Evolutionary conservation across 2,797 vertebrate species (phyloP).

Genomic region (Lithobates sylvaticus): DNA sequence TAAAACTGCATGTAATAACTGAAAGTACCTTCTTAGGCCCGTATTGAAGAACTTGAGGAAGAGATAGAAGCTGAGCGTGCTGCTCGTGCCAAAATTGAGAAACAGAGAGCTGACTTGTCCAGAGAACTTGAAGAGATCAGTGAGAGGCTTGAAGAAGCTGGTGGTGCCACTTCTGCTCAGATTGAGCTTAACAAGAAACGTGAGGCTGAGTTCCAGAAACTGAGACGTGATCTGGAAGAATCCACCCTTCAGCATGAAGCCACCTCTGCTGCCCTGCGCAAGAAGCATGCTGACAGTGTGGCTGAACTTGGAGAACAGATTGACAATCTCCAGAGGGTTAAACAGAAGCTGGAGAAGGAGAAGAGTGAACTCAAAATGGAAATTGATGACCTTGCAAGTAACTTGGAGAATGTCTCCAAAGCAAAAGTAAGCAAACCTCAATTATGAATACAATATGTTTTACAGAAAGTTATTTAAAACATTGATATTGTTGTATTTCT

Average conservation of each 20-base stretch:
- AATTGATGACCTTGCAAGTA: slow-evolving; percentile 76
- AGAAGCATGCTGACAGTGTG: slow-evolving; percentile 80
- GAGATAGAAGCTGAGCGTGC: slow-evolving; percentile 84
- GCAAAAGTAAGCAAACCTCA: slow-evolving; percentile 73
- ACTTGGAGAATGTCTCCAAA: slow-evolving; percentile 77
- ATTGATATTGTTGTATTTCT: background rate
- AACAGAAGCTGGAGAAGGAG: slow-evolving; percentile 85
- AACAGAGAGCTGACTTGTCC: slow-evolving; percentile 81
- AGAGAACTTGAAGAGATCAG: slow-evolving; percentile 87
- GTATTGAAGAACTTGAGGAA: slow-evolving; percentile 85
- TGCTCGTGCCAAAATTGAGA: slow-evolving; percentile 84
- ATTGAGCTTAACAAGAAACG: slow-evolving; percentile 83
- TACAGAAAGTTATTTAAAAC: background rate
- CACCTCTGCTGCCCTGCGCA: slow-evolving; percentile 73
- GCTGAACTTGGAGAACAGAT: slow-evolving; percentile 82
- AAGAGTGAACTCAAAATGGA: slow-evolving; percentile 86
- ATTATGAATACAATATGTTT: background rate
- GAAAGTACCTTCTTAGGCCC: slow-evolving; percentile 71
- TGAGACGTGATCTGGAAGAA: slow-evolving; percentile 83
- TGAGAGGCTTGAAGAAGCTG: slow-evolving; percentile 83
- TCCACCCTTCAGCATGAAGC: slow-evolving; percentile 81
- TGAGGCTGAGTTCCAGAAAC: slow-evolving; percentile 76
- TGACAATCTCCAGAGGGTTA: slow-evolving; percentile 78
- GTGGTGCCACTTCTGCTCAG: slow-evolving; percentile 78
- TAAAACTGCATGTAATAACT: background rate